Percentiles rank a stretch among this genome's conserved stretches.
Conservation (phyloP, 2,888 invertebrate genomes). For the Conistra vaccinii region DNA sequence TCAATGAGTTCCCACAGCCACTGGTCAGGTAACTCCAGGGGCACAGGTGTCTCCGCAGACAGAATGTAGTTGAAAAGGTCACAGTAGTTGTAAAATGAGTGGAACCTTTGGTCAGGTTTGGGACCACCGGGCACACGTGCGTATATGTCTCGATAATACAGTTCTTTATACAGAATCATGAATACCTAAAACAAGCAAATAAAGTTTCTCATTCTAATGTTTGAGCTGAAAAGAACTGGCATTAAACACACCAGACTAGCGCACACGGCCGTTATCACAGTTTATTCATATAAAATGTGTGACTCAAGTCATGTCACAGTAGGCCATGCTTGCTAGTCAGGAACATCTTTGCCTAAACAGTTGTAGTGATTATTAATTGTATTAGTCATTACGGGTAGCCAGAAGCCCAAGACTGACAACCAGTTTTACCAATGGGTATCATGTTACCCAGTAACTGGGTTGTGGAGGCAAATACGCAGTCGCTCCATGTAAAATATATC, state of each 20-base stretch:
- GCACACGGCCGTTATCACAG: too few species aligned
- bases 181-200: constrained; percentile 92
- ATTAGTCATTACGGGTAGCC: neutral
- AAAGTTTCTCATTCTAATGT: neutral
- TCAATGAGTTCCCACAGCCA: constrained; percentile 99
- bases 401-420: neutral
- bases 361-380: neutral
- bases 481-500: neutral
- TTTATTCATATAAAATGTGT: too few species aligned
- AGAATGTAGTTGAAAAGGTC: constrained; percentile 99
- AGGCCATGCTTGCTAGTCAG: too few species aligned
- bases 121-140: constrained; percentile 97
- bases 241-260: neutral
- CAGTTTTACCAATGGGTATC: neutral
- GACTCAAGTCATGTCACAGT: too few species aligned
- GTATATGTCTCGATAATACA: constrained; percentile 99
- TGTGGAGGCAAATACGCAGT: neutral
- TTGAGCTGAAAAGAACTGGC: neutral
- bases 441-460: neutral
- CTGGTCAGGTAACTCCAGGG: constrained; percentile 98
- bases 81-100: constrained; percentile 99
- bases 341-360: neutral
- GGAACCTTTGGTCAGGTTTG: constrained; percentile 97
- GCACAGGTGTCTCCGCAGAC: constrained; percentile 96
- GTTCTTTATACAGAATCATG: constrained; percentile 98